These are phyloP conservation scores for Dendroctonus valens DNA, from an alignment of 1,140 invertebrate genomes.

Conservation along the genomic window DNA sequence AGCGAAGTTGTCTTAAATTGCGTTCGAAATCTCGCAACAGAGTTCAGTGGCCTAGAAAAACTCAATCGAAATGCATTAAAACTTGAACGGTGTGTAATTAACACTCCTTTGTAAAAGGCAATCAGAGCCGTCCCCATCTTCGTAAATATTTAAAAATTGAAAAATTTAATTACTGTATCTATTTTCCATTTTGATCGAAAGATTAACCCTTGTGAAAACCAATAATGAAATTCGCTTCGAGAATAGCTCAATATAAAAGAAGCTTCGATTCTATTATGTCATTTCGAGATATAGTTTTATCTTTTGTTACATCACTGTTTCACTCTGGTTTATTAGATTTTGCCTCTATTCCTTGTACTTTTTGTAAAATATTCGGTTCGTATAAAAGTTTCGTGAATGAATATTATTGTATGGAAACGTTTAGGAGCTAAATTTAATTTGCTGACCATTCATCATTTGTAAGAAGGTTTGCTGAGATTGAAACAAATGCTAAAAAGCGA, in stretches of 20 bases:
- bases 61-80: neutral
- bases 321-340: constrained; percentile 10
- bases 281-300: constrained; percentile 1
- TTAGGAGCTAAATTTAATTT: too few species aligned
- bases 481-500: too few species aligned
- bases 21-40: too few species aligned
- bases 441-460: too few species aligned
- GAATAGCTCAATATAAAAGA: neutral
- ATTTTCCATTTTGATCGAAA: neutral
- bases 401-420: too few species aligned
- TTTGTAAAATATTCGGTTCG: neutral
- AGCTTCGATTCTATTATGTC: constrained; percentile 6
- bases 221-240: neutral
- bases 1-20: too few species aligned
- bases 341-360: neutral
- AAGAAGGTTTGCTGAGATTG: too few species aligned
- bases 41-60: neutral
- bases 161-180: neutral
- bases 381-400: too few species aligned
- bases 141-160: constrained; percentile 1
- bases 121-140: neutral
- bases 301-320: constrained; percentile 6
- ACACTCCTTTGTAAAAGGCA: neutral
- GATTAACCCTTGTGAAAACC: neutral
- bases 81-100: constrained; percentile 1